phyloP scores from a whole-genome alignment of 2,888 invertebrate genomes.

The Campoplex capitator region DNA sequence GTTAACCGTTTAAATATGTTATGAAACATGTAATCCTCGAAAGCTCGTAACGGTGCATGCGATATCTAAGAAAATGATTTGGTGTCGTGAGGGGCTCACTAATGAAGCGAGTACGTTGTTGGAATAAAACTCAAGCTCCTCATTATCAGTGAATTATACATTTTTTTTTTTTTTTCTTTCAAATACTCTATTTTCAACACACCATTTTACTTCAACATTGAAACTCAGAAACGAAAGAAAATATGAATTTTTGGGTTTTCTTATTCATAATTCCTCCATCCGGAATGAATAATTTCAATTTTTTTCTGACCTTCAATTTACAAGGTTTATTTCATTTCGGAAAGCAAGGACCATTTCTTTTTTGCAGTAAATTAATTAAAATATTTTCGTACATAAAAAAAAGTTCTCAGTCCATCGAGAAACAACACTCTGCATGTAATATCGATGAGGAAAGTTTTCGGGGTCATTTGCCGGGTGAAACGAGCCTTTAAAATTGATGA shows the following conservation, averaged over 20 bases:
- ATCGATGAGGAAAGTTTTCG: constrained; percentile 3
- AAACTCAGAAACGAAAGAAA: not conserved
- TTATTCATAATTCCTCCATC: too few species aligned
- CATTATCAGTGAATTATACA: constrained; percentile 7
- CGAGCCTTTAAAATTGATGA: constrained; percentile 38
- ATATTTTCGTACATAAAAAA: not conserved
- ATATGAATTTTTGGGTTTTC: not conserved
- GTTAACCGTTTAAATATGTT: constrained; percentile 47
- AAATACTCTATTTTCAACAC: constrained; percentile 3
- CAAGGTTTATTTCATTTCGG: too few species aligned
- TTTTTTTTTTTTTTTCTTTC: not conserved
- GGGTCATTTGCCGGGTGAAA: constrained; percentile 1
- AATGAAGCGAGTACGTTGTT: constrained; percentile 36
- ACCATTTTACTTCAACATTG: not conserved
- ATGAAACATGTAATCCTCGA: constrained; percentile 5
- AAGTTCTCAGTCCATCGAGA: not conserved
- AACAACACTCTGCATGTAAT: not conserved
- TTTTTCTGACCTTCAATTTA: too few species aligned
- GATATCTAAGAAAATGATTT: constrained; percentile 11
- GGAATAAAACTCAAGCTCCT: not conserved
- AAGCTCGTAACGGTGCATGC: constrained; percentile 14
- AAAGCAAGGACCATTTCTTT: not conserved
- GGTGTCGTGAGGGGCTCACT: constrained; percentile 12
- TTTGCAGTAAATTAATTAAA: not conserved
- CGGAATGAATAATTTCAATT: not conserved